A percentile compares a stretch with the other conserved stretches of the same genome.
Conservation (phyloP, 2,888 invertebrate species). For the Yponomeuta cagnagella region DNA sequence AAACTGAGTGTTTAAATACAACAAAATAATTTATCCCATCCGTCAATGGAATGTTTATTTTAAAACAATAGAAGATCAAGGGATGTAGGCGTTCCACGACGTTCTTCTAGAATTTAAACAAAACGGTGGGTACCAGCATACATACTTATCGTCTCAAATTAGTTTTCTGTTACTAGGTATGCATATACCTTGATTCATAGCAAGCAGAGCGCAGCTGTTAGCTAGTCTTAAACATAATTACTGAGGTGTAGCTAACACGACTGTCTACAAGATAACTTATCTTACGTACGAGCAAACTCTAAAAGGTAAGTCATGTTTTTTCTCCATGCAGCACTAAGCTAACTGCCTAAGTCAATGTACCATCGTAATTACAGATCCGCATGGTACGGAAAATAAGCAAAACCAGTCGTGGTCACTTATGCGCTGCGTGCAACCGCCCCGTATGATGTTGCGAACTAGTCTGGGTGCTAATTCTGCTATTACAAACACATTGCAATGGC, state of each 20-base stretch:
- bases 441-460: conserved; percentile 16
- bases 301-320: conserved; percentile 16
- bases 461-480: conserved; percentile 16
- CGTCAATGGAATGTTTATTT: too few relatives aligned
- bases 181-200: not conserved
- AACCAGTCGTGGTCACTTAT: conserved; percentile 15
- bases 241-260: not conserved
- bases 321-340: conserved; percentile 6
- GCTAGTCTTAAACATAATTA: not conserved
- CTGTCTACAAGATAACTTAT: conserved; percentile 1
- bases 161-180: too few relatives aligned
- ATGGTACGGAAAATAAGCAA: conserved; percentile 39
- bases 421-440: conserved; percentile 12
- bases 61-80: too few relatives aligned
- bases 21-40: too few relatives aligned
- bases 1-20: too few relatives aligned
- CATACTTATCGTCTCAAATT: too few relatives aligned
- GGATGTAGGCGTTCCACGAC: too few relatives aligned
- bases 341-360: conserved; percentile 21
- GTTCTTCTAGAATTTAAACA: too few relatives aligned
- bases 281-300: conserved; percentile 8
- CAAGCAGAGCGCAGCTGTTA: not conserved
- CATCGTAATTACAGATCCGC: conserved; percentile 34
- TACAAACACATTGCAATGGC: not conserved
- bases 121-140: too few relatives aligned